Evolutionary conservation across 2,888 invertebrate species (phyloP).

Genomic region (Iselma pallidipennis): DNA sequence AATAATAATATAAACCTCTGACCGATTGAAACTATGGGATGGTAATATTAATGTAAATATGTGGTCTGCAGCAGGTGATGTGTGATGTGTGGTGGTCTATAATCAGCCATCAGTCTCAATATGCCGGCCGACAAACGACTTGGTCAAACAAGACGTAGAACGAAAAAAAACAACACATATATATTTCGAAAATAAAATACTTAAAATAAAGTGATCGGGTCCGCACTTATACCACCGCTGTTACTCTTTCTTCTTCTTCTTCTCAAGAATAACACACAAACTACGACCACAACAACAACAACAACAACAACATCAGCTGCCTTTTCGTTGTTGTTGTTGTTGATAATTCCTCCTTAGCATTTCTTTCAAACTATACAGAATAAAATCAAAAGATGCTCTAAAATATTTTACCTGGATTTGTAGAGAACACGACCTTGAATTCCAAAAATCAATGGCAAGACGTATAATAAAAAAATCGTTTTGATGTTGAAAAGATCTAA

Average conservation of each 20-base stretch:
- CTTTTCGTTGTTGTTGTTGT: conserved; percentile 18
- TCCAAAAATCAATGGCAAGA: conserved; percentile 25
- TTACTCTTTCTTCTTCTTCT: too few relatives aligned
- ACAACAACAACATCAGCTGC: conserved; percentile 22
- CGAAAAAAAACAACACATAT: not conserved
- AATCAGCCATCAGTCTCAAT: conserved; percentile 49
- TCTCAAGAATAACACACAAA: conserved; percentile 23
- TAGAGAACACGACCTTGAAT: conserved; percentile 38
- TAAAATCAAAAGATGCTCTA: conserved; percentile 42
- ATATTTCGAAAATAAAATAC: conserved; percentile 4
- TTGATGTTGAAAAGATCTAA: not conserved
- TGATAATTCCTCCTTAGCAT: conserved; percentile 39
- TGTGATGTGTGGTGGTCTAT: conserved; percentile 40
- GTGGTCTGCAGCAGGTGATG: conserved; percentile 41
- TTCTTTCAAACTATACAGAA: conserved; percentile 40
- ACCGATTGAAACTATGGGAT: conserved; percentile 18
- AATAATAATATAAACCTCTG: not conserved
- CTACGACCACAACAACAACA: conserved; percentile 36
- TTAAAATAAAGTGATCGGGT: conserved; percentile 19
- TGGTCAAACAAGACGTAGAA: conserved; percentile 26
- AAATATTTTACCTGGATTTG: conserved; percentile 44
- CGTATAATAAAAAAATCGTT: conserved; percentile 14
- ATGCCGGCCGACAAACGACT: conserved; percentile 44
- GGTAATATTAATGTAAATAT: conserved; percentile 41
- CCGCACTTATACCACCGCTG: conserved; percentile 16